These are phyloP conservation scores for Struthidea cinerea DNA, from an alignment of 2,113 vertebrate genomes.

Conservation along the genomic window DNA sequence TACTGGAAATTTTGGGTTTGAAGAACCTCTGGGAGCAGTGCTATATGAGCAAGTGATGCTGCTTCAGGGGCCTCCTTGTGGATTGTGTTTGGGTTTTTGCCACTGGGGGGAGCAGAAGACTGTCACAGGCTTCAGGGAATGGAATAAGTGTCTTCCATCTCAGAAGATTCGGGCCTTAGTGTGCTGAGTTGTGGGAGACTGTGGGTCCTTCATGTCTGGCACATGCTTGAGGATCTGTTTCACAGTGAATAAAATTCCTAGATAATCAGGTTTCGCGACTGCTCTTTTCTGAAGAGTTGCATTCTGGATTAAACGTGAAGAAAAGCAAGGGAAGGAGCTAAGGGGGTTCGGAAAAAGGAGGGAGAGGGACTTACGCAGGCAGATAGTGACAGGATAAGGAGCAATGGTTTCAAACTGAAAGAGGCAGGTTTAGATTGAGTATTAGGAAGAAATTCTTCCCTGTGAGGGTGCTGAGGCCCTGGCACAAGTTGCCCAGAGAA, in stretches of 20 bases:
- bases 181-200: neutral
- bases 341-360: neutral
- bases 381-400: neutral
- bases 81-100: neutral
- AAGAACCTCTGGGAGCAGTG: neutral
- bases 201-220: neutral
- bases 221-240: neutral
- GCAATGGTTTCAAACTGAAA: neutral
- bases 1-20: neutral
- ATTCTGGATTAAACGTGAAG: neutral
- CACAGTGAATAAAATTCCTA: neutral
- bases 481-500: neutral
- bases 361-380: fast-evolving
- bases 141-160: neutral
- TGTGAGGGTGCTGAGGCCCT: neutral
- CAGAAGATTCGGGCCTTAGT: neutral
- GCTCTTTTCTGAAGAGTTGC: neutral
- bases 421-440: neutral
- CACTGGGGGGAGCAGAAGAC: slow-evolving; percentile 52
- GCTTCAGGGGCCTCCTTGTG: neutral
- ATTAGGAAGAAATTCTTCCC: neutral
- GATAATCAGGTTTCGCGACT: neutral
- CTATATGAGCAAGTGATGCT: neutral
- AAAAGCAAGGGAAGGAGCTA: neutral
- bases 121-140: neutral